phyloP scores from a whole-genome alignment of 2,113 vertebrate species.

The Notothenia rossii region DNA sequence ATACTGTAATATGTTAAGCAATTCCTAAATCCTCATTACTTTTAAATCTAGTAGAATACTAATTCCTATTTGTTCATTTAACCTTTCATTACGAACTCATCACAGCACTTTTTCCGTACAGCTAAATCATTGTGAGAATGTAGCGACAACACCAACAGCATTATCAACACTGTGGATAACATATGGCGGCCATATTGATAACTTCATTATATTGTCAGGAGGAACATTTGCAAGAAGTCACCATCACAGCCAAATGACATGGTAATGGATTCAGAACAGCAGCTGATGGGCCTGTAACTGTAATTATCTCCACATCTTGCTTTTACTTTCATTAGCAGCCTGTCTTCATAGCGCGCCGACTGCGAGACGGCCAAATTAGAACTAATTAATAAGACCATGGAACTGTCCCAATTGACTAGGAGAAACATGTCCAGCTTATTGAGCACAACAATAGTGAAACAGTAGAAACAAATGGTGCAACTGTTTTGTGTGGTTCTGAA shows the following conservation, averaged over 20 bases:
- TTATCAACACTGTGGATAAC: slow-evolving; percentile 6
- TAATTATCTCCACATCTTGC: slow-evolving; percentile 77
- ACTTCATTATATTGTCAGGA: slow-evolving; percentile 51
- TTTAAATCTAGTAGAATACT: background rate
- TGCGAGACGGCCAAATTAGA: slow-evolving; percentile 61
- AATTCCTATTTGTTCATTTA: background rate
- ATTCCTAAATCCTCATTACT: background rate
- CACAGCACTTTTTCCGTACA: background rate
- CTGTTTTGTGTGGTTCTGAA: background rate
- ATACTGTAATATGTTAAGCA: background rate
- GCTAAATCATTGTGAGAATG: too few species aligned
- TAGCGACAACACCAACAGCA: slow-evolving; percentile 10
- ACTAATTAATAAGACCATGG: slow-evolving; percentile 67
- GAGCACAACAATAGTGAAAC: background rate
- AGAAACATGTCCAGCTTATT: slow-evolving; percentile 33
- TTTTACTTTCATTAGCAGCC: slow-evolving; percentile 76
- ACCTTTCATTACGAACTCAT: background rate
- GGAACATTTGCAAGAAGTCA: slow-evolving; percentile 55
- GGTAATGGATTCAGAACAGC: slow-evolving; percentile 76
- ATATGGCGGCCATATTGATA: slow-evolving; percentile 55
- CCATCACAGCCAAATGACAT: slow-evolving; percentile 62
- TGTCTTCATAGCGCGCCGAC: slow-evolving; percentile 48
- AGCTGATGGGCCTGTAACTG: slow-evolving; percentile 72
- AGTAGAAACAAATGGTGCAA: slow-evolving; percentile 9
- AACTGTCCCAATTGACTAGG: slow-evolving; percentile 43